These are phyloP conservation scores for Platycnemis pennipes DNA, from an alignment of 2,888 invertebrate genomes.

Conservation along the genomic window DNA sequence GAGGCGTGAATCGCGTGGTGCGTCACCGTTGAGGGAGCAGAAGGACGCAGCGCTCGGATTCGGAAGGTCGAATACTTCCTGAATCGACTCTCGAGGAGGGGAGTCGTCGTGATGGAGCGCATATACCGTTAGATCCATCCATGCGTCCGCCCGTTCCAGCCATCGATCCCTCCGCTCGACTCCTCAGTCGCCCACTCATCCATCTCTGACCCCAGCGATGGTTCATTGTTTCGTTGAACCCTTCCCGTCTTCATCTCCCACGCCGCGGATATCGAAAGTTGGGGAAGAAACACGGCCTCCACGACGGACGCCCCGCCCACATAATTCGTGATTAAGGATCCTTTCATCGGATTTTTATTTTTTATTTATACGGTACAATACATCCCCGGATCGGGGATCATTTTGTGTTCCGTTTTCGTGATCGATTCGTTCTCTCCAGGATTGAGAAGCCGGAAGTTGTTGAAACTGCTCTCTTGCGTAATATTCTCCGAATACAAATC, in stretches of 20 bases:
- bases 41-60: not conserved
- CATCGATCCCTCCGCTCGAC: not conserved
- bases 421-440: not conserved
- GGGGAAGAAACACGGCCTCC: not conserved
- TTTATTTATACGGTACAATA: not conserved
- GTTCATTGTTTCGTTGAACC: constrained; percentile 3
- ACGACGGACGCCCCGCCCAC: not conserved
- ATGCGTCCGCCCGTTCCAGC: constrained; percentile 15
- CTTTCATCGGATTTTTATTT: not conserved
- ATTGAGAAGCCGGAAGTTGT: not conserved
- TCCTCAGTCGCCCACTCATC: constrained; percentile 1
- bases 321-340: constrained; percentile 12
- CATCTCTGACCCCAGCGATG: constrained; percentile 9
- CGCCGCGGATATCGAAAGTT: not conserved
- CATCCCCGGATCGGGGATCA: not conserved
- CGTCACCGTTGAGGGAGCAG: not conserved
- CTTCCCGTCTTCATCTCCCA: not conserved
- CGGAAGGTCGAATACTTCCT: constrained; percentile 10
- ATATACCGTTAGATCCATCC: not conserved
- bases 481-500: not conserved
- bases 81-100: not conserved
- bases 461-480: not conserved
- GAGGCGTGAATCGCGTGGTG: not conserved
- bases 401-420: constrained; percentile 29
- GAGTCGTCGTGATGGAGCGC: not conserved